Percentiles rank a stretch among this genome's conserved stretches.
These are phyloP conservation scores for Drosophila persimilis DNA, from an alignment of 1,140 invertebrate species.

Conservation along the genomic window DNA sequence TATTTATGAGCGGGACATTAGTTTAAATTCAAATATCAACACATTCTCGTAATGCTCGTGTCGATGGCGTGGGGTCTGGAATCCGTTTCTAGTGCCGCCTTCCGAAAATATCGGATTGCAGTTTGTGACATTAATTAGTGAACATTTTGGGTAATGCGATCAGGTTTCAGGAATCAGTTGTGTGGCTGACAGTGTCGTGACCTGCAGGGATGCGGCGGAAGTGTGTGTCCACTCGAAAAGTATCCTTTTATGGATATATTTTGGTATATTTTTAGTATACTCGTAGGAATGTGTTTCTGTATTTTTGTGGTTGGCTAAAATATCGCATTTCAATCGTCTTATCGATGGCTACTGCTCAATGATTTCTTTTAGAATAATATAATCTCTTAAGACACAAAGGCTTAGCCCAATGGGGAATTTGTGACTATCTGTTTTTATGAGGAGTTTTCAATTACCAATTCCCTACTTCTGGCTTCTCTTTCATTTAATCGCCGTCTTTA, in stretches of 20 bases:
- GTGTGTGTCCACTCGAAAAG: constrained; percentile 42
- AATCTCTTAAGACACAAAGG: constrained; percentile 11
- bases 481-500: no score
- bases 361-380: constrained; percentile 26
- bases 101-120: constrained; percentile 45
- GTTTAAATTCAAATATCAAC: constrained; percentile 80
- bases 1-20: constrained; percentile 68
- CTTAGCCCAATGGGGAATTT: constrained; percentile 1
- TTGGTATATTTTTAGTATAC: constrained; percentile 25
- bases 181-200: constrained; percentile 46
- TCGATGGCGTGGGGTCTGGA: constrained; percentile 3
- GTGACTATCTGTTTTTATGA: background rate
- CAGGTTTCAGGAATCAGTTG: constrained; percentile 44
- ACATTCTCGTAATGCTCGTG: constrained; percentile 41
- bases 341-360: constrained; percentile 26
- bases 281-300: constrained; percentile 23
- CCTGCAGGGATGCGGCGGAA: constrained; percentile 58
- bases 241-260: constrained; percentile 30
- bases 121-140: constrained; percentile 56
- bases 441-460: constrained; percentile 11
- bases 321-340: constrained; percentile 48
- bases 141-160: constrained; percentile 41
- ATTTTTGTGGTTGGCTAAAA: constrained; percentile 7
- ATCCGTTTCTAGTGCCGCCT: constrained; percentile 45
- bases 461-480: no score